Evolutionary conservation across 2,113 vertebrate genomes (phyloP).

Genomic region (Alligator mississippiensis): DNA sequence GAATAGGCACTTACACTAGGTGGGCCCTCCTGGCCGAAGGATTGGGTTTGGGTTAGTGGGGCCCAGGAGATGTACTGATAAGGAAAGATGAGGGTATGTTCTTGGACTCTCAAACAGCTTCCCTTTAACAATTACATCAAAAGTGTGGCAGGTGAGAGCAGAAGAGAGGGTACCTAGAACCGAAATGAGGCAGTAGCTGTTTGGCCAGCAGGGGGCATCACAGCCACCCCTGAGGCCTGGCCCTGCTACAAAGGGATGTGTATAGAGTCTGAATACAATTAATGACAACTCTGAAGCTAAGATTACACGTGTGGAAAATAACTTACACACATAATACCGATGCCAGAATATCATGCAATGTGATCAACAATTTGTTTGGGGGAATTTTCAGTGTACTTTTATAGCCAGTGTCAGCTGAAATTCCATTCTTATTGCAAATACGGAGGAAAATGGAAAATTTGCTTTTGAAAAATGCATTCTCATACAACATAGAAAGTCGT

Average conservation of each 20-base stretch:
- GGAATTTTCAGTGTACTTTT: not conserved
- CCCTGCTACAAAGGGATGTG: not conserved
- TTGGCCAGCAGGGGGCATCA: too few relatives aligned
- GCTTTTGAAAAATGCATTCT: not conserved
- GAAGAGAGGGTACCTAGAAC: too few relatives aligned
- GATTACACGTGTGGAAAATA: conserved; percentile 20
- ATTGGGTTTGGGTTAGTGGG: too few relatives aligned
- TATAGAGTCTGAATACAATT: not conserved
- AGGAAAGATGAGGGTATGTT: too few relatives aligned
- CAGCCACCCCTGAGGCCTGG: too few relatives aligned
- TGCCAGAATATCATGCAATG: conserved; percentile 9
- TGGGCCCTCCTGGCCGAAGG: too few relatives aligned
- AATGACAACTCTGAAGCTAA: not conserved
- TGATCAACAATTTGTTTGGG: not conserved
- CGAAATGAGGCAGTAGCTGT: too few relatives aligned
- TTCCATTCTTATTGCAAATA: not conserved
- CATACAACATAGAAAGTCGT: rapidly evolving
- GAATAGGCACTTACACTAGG: too few relatives aligned
- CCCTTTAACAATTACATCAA: too few relatives aligned
- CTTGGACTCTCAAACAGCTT: too few relatives aligned
- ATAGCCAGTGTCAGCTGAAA: not conserved
- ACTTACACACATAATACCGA: not conserved
- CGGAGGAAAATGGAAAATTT: not conserved
- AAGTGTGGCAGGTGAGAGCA: too few relatives aligned
- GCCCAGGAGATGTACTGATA: too few relatives aligned